A percentile compares a stretch with the other conserved stretches of the same genome.
phyloP scores from a whole-genome alignment of 2,797 vertebrate genomes.

The Chromobotia macracanthus region DNA sequence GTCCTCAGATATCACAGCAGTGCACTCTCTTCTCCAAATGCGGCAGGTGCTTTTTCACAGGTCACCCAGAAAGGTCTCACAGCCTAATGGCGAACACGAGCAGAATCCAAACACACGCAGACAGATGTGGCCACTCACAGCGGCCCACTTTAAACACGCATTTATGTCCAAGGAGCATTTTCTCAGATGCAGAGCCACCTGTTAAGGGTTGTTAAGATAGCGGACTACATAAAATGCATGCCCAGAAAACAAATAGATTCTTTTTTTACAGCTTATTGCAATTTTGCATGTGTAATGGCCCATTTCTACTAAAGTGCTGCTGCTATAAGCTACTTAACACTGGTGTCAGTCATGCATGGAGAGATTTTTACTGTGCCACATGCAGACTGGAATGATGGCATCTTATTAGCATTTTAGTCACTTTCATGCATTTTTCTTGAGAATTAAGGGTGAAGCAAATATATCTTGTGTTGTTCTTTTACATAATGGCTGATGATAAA shows the following conservation, averaged over 20 bases:
- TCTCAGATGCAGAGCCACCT: slow-evolving; percentile 32
- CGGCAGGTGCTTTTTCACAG: slow-evolving; percentile 59
- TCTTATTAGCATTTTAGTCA: slow-evolving; percentile 53
- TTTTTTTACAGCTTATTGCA: background rate
- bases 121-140: slow-evolving; percentile 44
- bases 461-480: slow-evolving; percentile 46
- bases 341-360: slow-evolving; percentile 6
- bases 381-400: slow-evolving; percentile 38
- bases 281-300: background rate
- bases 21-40: slow-evolving; percentile 50
- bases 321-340: slow-evolving; percentile 28
- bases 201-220: slow-evolving; percentile 20
- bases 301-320: slow-evolving; percentile 25
- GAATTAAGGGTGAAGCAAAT: slow-evolving; percentile 41
- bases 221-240: background rate
- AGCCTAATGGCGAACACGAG: slow-evolving; percentile 52
- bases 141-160: slow-evolving; percentile 36
- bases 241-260: background rate
- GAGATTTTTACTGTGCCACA: slow-evolving; percentile 27
- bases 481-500: slow-evolving; percentile 45
- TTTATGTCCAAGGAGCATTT: slow-evolving; percentile 34
- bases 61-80: slow-evolving; percentile 51
- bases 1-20: slow-evolving; percentile 46
- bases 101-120: slow-evolving; percentile 42
- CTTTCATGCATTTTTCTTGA: slow-evolving; percentile 43